Evolutionary conservation across 2,113 vertebrate species (phyloP), one percentile per base, ranked within the genome.

Genomic region (Archilochus colubris): DNA sequence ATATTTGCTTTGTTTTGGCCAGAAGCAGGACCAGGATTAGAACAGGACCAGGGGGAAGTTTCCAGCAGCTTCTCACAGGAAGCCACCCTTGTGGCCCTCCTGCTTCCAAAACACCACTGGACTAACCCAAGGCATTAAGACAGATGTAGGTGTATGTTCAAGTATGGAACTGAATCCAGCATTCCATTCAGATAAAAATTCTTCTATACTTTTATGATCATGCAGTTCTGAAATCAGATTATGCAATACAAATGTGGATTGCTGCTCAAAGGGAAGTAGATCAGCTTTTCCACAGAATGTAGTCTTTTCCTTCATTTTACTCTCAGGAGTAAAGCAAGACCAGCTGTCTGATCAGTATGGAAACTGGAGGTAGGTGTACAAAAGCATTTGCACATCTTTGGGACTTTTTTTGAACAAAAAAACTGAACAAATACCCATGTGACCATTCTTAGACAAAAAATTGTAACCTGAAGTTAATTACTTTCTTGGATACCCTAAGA

Each of bases 401-500:
- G 28, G 6, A 46, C 46, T 64, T 75, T 74, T 6, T 1, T 0
- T 4, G 5, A 1, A 5, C 10, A 10, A 51, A 40, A 9, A 51
- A n/a, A 0, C 0, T 22, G 3, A n/a, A 0, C 55, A 69, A 48
- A 53, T 17, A 55, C 10, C 10, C 3, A 0, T 15, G 12, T 44
- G 7, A 25, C 6, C 69, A 7, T 43, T 84, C 38, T 68, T 59
- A 61, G 12, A 6, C 25, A 40, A 70, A 38, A 70, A 24, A 22
- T 17, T 50, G 22, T 16, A 61, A 3, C 13, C 15, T 44, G 23
- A 50, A 59, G 31, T 19, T 6, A 59, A 72, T 78, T 57, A 38
- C 18, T 82, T 57, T 63, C 24, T 44, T 33, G 23, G 33, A 59
- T 75, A 38, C 3, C 6, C 28, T 73, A 73, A 44, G 17, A 20